Conservation (phyloP, 2,888 invertebrate species). For the Xiphydria camelus region DNA sequence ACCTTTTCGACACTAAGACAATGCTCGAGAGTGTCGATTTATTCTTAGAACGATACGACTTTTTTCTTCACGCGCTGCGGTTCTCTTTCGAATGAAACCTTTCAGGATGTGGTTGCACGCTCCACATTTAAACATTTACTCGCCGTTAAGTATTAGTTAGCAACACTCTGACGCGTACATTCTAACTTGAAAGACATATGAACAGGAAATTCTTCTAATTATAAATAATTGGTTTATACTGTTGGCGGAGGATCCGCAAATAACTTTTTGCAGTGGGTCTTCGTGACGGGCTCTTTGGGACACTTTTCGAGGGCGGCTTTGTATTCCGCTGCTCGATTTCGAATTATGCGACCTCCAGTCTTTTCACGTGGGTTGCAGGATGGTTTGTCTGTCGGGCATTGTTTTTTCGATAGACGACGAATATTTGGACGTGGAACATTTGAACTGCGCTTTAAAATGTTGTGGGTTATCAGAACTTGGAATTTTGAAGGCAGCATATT, state of each 20-base stretch:
- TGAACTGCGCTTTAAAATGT: too few relatives aligned
- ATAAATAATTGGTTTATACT: slow-evolving; percentile 12
- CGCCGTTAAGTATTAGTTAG: too few relatives aligned
- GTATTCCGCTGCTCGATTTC: slow-evolving; percentile 18
- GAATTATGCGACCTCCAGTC: not conserved
- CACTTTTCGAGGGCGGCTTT: slow-evolving; percentile 20
- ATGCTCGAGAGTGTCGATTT: too few relatives aligned
- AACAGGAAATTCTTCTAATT: too few relatives aligned
- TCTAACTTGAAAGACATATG: too few relatives aligned
- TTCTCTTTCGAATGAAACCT: too few relatives aligned
- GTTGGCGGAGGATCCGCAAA: slow-evolving; percentile 12
- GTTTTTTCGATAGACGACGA: slow-evolving; percentile 6
- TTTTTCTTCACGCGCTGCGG: too few relatives aligned
- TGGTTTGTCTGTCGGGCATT: slow-evolving; percentile 5
- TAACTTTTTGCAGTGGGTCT: slow-evolving; percentile 12
- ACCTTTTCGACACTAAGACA: too few relatives aligned
- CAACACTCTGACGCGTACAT: too few relatives aligned
- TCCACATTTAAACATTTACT: too few relatives aligned
- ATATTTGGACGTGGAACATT: too few relatives aligned
- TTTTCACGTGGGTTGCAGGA: slow-evolving; percentile 9
- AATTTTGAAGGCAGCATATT: slow-evolving; percentile 29
- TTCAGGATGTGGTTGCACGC: too few relatives aligned
- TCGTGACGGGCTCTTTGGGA: slow-evolving; percentile 12
- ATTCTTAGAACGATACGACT: not conserved
- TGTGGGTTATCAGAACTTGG: slow-evolving; percentile 9